Evolutionary conservation across 2,113 vertebrate genomes (phyloP), one percentile per base, ranked within the genome.

Genomic region (Gasterosteus nipponicus): DNA sequence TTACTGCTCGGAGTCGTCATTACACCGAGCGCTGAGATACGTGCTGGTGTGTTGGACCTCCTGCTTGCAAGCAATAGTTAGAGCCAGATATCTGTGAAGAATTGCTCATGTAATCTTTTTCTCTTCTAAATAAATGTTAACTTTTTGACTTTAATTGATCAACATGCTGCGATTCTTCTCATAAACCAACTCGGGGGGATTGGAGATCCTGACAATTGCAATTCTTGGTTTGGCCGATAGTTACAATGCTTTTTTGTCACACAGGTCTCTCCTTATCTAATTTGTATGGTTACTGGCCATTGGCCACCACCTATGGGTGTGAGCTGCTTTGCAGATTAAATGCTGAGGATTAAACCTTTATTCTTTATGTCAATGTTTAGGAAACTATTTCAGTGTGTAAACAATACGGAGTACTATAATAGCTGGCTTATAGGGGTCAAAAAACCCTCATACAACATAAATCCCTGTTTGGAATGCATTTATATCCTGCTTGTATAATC

Each of bases 271-370:
- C 8, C 14, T 75, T 1, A 5, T 46, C 39, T 19, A 3, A 46
- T 75, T 47, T 2, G 59, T 29, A 31, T 19, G 7, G n/a, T 41
- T 53, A 2, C 33, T 31, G 46, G 26, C 18, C 12, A 22, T 19
- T 44, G 60, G n/a, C 22, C 22, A 26, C 22, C 22, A 26, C 22
- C 22, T 26, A 26, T 26, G 22, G 22, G 22, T 26, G 22, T 69
- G 22, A 11, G 53, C 66, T 57, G 38, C 51, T 38, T 54, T 33
- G 26, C 44, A 51, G n/a, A 60, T 26, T 47, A 49, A 72, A 72
- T 22, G 7, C 31, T 29, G 33, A 62, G 33, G 16, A n/a, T 2
- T 5, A 53, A 41, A 3, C 53, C 9, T 8, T 22, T 3, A 26
- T 19, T 64, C n/a, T 19, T 22, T 44, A 5, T 22, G 12, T 61